A percentile compares a stretch with the other conserved stretches of the same genome.
Conservation (phyloP, 1,140 invertebrate species). For the Danaus plexippus region DNA sequence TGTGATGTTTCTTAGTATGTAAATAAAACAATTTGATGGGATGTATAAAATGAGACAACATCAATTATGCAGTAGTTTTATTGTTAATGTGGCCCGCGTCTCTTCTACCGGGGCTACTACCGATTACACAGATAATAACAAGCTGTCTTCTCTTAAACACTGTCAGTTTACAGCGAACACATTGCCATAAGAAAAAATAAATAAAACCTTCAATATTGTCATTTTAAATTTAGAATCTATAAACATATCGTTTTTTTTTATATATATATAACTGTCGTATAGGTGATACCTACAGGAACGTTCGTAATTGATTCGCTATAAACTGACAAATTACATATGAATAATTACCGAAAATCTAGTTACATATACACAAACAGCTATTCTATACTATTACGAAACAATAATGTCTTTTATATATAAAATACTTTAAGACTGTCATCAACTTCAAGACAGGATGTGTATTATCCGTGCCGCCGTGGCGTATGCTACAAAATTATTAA, state of each 20-base stretch:
- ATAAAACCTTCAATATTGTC: not conserved
- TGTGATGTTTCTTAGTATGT: not conserved
- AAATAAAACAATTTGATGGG: constrained; percentile 23
- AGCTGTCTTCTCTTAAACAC: constrained; percentile 22
- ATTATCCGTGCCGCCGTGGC: constrained; percentile 27
- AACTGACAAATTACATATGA: constrained; percentile 1
- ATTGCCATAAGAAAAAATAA: not conserved
- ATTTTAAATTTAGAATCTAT: constrained; percentile 3
- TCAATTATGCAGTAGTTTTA: constrained; percentile 61
- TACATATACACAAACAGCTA: constrained; percentile 7
- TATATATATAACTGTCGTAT: too few relatives aligned
- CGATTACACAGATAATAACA: constrained; percentile 35
- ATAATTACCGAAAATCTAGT: constrained; percentile 5
- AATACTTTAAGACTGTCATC: not conserved
- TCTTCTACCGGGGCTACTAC: constrained; percentile 32
- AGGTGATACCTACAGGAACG: too few relatives aligned
- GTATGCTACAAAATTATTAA: constrained; percentile 63
- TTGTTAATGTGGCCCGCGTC: constrained; percentile 50
- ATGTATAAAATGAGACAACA: too few relatives aligned
- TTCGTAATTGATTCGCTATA: not conserved
- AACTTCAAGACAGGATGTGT: constrained; percentile 12
- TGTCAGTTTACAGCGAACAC: constrained; percentile 4
- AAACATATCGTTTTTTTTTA: not conserved
- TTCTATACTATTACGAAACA: constrained; percentile 4
- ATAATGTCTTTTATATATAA: constrained; percentile 8